phyloP scores from a whole-genome alignment of 2,113 vertebrate species.

The Hypanus sabinus region DNA sequence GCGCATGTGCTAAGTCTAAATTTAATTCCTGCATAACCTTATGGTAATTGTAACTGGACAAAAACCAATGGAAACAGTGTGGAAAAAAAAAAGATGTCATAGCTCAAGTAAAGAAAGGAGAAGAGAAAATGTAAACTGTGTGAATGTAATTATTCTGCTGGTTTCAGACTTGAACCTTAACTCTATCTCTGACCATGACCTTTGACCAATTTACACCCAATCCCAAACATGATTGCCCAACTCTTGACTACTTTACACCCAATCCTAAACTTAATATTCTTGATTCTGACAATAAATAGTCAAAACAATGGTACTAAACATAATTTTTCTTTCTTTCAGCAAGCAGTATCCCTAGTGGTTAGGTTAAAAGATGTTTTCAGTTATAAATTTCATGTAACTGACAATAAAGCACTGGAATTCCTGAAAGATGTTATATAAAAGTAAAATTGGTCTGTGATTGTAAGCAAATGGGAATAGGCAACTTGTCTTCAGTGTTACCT shows the following conservation, averaged over 20 bases:
- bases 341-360: background rate
- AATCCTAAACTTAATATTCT: too few species aligned
- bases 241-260: too few species aligned
- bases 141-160: too few species aligned
- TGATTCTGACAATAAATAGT: background rate
- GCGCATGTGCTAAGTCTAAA: too few species aligned
- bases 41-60: too few species aligned
- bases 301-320: background rate
- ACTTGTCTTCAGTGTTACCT: background rate
- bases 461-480: background rate
- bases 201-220: background rate
- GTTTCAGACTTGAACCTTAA: too few species aligned
- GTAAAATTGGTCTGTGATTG: background rate
- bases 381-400: background rate
- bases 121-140: too few species aligned
- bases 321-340: background rate
- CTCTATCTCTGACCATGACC: background rate
- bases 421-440: background rate
- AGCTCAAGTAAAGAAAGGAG: too few species aligned
- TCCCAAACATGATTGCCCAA: background rate
- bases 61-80: too few species aligned
- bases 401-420: background rate
- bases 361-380: background rate
- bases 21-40: too few species aligned
- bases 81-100: too few species aligned